phyloP scores from a whole-genome alignment of 2,797 vertebrate species.

The Enteromius viviparus region DNA sequence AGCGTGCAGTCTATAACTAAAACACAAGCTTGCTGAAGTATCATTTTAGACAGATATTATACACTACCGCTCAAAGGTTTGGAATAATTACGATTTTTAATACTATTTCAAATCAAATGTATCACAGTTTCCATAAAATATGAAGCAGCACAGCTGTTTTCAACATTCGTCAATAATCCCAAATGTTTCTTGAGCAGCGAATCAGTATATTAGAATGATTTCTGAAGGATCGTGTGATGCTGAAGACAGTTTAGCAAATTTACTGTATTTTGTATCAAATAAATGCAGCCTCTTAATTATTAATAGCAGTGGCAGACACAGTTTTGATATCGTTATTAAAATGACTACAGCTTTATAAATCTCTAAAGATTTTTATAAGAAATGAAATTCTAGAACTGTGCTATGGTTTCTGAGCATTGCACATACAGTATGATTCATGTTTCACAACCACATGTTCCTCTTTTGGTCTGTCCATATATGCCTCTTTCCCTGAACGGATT shows the following conservation, averaged over 20 bases:
- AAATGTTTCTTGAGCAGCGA: background rate
- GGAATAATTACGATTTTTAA: background rate
- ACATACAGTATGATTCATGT: background rate
- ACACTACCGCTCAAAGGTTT: background rate
- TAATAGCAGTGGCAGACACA: too few species aligned
- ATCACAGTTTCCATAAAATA: background rate
- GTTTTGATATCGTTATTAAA: background rate
- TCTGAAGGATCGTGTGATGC: background rate
- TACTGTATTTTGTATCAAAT: background rate
- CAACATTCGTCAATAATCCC: background rate
- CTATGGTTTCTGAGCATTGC: background rate
- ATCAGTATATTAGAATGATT: background rate
- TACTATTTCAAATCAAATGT: background rate
- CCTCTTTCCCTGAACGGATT: constrained; percentile 57
- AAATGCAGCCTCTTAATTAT: background rate
- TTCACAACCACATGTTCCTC: background rate
- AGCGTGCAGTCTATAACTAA: background rate
- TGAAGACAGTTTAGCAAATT: background rate
- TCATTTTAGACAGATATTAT: background rate
- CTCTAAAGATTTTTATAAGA: too few species aligned
- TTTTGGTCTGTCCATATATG: constrained; percentile 50
- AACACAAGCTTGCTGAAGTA: background rate
- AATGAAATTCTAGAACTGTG: too few species aligned
- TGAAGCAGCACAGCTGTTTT: background rate
- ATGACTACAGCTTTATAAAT: too few species aligned